Evolutionary conservation across 2,797 vertebrate species (phyloP), one percentile per base, ranked within the genome.

Genomic region (Argyrosomus regius): DNA sequence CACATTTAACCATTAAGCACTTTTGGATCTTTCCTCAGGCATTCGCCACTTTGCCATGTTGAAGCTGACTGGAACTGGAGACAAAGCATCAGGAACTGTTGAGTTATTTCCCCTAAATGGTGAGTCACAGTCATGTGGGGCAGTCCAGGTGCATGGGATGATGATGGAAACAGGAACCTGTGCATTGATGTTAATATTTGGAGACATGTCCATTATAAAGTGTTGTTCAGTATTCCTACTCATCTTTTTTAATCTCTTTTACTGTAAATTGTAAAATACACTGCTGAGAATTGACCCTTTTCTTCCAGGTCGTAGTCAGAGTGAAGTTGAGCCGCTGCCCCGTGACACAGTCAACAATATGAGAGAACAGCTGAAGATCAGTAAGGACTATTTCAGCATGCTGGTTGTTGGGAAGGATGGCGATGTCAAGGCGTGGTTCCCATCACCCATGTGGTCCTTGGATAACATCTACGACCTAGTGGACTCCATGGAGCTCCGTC

Each of bases 1-100:
- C 14, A 53, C 3, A 41, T 60, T 28, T 5, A 48, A 2, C 9
- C 13, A 46, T 10, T 46, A n/a, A 49, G 20, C 0, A 14, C 82
- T 48, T 39, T 18, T 31, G 31, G 39, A 6, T 68, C 49, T 72
- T 50, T 79, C 60, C 20, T 11, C 77, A 96, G 96, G 96, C 16
- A 94, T 96, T 84, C 94, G 95, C n/a, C 96, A 96, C 87, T 96
- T 96, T 90, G 95, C 94, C 52, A 62, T 96, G 85, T 70, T 96
- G 77, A 96, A 95, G 81, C 67, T 96, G 79, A 87, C 82, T 4
- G 96, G 95, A 65, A 78, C 66, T 1, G 94, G 93, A 72, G 61
- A 86, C 20, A 88, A 89, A 79, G 91, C 93, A 22, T 91, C 92
- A 46, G 96, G 96, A 56, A 94, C 85, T 59, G 93, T 96, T 58